phyloP scores from a whole-genome alignment of 2,888 invertebrate genomes.

The Cosmia trapezina region DNA sequence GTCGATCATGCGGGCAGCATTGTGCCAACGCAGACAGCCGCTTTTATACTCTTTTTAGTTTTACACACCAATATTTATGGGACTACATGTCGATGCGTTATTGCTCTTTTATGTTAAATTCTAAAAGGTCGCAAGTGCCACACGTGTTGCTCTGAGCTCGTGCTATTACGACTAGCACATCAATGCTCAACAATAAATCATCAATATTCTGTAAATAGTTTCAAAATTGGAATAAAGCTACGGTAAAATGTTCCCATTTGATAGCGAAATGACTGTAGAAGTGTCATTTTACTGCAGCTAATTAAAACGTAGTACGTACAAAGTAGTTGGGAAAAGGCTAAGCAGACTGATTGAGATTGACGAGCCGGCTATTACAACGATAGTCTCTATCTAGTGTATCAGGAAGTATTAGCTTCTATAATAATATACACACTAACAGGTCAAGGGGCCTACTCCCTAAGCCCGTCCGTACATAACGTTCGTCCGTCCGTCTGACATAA shows the following conservation, averaged over 20 bases:
- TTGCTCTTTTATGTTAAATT: conserved; percentile 18
- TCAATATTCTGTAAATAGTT: not conserved
- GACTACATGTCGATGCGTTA: conserved; percentile 17
- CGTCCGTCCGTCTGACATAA: no score
- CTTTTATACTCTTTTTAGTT: conserved; percentile 37
- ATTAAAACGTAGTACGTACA: no score
- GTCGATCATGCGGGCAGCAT: conserved; percentile 57
- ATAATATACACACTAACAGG: no score
- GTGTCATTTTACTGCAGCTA: no score
- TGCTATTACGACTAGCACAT: not conserved
- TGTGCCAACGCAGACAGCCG: conserved; percentile 47
- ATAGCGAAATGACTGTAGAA: no score
- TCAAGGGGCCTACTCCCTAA: no score
- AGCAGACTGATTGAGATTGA: no score
- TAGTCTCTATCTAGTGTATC: not conserved
- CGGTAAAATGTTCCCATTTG: no score
- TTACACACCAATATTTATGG: conserved; percentile 32
- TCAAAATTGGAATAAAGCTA: not conserved
- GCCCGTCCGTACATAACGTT: no score
- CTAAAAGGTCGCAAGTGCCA: not conserved
- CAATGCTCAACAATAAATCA: not conserved
- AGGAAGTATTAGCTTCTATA: no score
- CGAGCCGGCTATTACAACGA: not conserved
- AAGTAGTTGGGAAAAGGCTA: no score
- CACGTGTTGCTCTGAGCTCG: not conserved